A percentile compares a stretch with the other conserved stretches of the same genome.
Evolutionary conservation across 2,888 invertebrate species (phyloP).

Genomic region (Apotomis turbidana): DNA sequence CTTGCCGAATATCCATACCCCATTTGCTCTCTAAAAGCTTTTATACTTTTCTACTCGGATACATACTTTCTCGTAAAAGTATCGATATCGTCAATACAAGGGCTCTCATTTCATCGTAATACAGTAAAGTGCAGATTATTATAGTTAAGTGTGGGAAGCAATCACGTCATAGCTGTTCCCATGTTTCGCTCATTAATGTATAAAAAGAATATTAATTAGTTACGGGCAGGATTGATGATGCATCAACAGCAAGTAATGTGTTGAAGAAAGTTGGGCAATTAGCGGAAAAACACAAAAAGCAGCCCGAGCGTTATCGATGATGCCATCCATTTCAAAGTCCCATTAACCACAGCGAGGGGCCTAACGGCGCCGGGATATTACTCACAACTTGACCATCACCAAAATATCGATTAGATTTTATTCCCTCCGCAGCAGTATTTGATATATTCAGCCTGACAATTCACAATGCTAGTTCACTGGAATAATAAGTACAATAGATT

Average conservation of each 20-base stretch:
- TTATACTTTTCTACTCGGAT: constrained; percentile 52
- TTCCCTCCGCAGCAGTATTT: not conserved
- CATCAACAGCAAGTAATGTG: constrained; percentile 66
- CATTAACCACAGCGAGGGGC: constrained; percentile 60
- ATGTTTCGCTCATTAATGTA: constrained; percentile 46
- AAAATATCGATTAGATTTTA: constrained; percentile 20
- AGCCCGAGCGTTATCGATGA: constrained; percentile 65
- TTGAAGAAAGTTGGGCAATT: constrained; percentile 70
- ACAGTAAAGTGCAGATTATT: constrained; percentile 9
- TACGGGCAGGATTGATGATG: constrained; percentile 54
- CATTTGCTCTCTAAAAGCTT: constrained; percentile 59
- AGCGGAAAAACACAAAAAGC: constrained; percentile 70
- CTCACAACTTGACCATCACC: constrained; percentile 35
- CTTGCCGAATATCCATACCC: constrained; percentile 56
- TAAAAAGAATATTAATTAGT: constrained; percentile 50
- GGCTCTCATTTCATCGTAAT: constrained; percentile 47
- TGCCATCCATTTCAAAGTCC: constrained; percentile 66
- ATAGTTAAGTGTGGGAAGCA: constrained; percentile 10
- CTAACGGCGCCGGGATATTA: constrained; percentile 29
- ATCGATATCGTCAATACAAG: constrained; percentile 52
- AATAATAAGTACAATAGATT: too few species aligned
- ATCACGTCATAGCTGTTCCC: constrained; percentile 3
- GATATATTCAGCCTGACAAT: too few species aligned
- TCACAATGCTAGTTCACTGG: too few species aligned
- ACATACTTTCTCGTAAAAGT: constrained; percentile 50